These are phyloP conservation scores for Cladopsammia gracilis DNA, from an alignment of 64 coral and sea anemone genomes.

Conservation along the genomic window DNA sequence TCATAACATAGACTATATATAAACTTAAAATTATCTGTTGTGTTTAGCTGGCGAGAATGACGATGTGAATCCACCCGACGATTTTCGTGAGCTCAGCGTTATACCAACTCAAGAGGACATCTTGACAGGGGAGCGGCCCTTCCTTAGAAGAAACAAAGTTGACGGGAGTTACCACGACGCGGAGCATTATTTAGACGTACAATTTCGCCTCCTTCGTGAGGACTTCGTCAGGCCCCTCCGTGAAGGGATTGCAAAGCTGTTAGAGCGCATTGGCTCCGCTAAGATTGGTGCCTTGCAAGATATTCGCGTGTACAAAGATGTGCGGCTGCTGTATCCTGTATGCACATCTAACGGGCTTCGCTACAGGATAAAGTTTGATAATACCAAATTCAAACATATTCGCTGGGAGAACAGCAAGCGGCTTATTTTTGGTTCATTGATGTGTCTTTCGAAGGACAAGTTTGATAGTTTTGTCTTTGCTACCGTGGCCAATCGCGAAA, in stretches of 20 bases:
- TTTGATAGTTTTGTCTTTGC: conserved; percentile 63
- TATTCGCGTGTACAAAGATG: conserved; percentile 68
- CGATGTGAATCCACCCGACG: conserved; percentile 52
- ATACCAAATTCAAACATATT: conserved; percentile 20
- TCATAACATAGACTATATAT: not conserved
- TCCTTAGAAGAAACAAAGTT: conserved; percentile 70
- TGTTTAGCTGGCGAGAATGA: conserved; percentile 31
- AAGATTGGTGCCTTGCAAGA: conserved; percentile 48
- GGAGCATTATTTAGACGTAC: conserved; percentile 87
- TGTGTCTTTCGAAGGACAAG: conserved; percentile 71
- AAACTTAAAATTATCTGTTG: not conserved
- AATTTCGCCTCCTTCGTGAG: conserved; percentile 81
- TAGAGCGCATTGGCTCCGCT: not conserved
- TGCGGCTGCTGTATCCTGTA: conserved; percentile 22
- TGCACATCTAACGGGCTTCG: conserved; percentile 54
- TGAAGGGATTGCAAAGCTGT: conserved; percentile 62
- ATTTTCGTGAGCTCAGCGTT: conserved; percentile 68
- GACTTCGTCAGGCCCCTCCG: conserved; percentile 78
- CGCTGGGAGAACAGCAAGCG: conserved; percentile 82
- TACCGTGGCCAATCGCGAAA: conserved; percentile 65
- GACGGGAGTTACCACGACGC: conserved; percentile 53
- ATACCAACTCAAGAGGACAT: conserved; percentile 67
- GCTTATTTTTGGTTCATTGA: conserved; percentile 68
- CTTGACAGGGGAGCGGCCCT: conserved; percentile 9
- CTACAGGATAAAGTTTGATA: conserved; percentile 66